Conservation (phyloP, 2,797 vertebrate genomes). For the Vespertilio murinus region DNA sequence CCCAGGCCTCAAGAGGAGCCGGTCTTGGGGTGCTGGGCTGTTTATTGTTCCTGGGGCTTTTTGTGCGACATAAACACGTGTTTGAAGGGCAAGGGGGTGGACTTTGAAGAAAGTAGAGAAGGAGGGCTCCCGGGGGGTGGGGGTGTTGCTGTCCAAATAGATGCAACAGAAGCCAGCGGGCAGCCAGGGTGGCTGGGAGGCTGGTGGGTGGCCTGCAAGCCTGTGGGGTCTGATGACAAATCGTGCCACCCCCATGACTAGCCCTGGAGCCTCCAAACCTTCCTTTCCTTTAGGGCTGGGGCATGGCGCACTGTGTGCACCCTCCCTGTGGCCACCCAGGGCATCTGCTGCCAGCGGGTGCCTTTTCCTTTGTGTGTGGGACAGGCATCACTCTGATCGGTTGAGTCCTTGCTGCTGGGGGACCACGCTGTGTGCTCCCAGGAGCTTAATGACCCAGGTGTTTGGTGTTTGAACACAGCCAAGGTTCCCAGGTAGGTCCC, state of each 20-base stretch:
- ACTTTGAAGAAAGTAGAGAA: background rate
- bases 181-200: background rate
- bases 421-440: accelerated
- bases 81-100: background rate
- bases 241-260: accelerated
- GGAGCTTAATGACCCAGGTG: accelerated
- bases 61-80: accelerated
- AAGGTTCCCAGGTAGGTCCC: background rate
- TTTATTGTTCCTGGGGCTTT: background rate
- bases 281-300: background rate
- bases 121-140: background rate
- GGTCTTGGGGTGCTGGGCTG: background rate
- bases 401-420: background rate
- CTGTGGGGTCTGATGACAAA: background rate
- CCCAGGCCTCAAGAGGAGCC: background rate
- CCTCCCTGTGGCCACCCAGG: background rate
- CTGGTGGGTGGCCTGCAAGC: background rate
- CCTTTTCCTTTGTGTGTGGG: no score
- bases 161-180: background rate
- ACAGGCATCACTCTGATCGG: background rate
- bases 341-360: background rate
- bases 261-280: background rate
- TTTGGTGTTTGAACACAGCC: background rate
- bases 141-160: background rate
- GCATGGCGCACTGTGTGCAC: accelerated